Evolutionary conservation across 2,113 vertebrate genomes (phyloP).

Genomic region (Cathartes aura): DNA sequence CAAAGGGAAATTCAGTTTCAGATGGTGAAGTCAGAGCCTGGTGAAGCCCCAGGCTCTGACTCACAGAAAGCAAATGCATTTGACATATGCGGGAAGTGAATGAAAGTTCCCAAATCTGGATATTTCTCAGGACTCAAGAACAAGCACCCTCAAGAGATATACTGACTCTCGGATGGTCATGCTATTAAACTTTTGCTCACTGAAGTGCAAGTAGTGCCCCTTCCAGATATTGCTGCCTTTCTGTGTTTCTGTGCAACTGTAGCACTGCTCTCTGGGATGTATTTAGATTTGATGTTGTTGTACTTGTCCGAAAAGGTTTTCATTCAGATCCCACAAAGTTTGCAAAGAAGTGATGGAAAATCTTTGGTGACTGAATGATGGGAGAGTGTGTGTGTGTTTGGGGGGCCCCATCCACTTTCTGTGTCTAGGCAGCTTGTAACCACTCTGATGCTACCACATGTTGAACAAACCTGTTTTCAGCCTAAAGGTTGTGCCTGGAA

Average conservation of each 20-base stretch:
- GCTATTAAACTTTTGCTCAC: not conserved
- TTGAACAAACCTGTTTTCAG: not conserved
- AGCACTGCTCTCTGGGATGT: not conserved
- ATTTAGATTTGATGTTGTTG: not conserved
- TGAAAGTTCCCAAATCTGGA: not conserved
- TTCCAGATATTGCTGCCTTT: not conserved
- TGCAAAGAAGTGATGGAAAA: not conserved
- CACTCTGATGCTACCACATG: not conserved
- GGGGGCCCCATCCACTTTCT: not conserved
- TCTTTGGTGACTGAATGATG: not conserved
- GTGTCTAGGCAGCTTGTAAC: not conserved
- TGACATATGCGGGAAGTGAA: not conserved
- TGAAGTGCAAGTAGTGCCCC: not conserved
- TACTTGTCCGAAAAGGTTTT: not conserved
- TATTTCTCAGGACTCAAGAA: not conserved
- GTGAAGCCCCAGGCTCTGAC: slow-evolving; percentile 4
- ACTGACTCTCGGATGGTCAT: not conserved
- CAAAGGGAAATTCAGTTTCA: not conserved
- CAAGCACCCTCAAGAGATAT: not conserved
- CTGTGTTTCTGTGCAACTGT: not conserved
- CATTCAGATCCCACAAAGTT: not conserved
- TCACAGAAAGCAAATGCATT: slow-evolving; percentile 23
- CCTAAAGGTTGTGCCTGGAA: not conserved
- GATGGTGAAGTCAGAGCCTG: not conserved
- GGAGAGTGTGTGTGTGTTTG: not conserved